Conservation (phyloP, 1,140 invertebrate species). For the Sitophilus oryzae region DNA sequence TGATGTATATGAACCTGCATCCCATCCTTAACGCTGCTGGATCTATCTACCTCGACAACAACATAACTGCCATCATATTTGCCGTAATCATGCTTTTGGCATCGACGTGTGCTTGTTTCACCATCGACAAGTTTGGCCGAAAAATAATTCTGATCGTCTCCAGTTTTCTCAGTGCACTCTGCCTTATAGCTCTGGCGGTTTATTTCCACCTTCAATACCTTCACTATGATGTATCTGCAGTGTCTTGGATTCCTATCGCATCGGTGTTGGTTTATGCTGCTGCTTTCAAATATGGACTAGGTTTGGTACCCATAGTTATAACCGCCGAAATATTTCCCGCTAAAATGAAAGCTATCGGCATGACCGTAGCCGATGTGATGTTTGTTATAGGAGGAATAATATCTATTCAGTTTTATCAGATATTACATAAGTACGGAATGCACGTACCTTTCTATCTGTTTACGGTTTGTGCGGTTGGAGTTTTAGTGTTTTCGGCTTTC, state of each 20-base stretch:
- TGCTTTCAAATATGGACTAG: constrained; percentile 32
- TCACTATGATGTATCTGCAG: constrained; percentile 15
- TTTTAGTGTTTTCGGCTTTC: constrained; percentile 54
- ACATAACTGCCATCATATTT: constrained; percentile 34
- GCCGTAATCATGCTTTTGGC: constrained; percentile 32
- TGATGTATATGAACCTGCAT: constrained; percentile 33
- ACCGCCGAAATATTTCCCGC: constrained; percentile 54
- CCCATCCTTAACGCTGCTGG: constrained; percentile 31
- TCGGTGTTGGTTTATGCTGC: constrained; percentile 32
- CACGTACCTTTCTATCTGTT: constrained; percentile 63
- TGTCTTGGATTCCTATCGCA: constrained; percentile 32
- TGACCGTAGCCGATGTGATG: constrained; percentile 37
- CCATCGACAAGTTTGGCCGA: constrained; percentile 35
- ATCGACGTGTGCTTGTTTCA: constrained; percentile 23
- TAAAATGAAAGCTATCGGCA: constrained; percentile 49
- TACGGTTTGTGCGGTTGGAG: constrained; percentile 52
- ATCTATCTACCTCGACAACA: constrained; percentile 24
- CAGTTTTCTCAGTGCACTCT: constrained; percentile 27
- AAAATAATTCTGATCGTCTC: constrained; percentile 33
- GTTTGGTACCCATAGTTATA: constrained; percentile 63
- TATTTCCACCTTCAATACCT: constrained; percentile 36
- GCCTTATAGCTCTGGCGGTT: constrained; percentile 28
- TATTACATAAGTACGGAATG: constrained; percentile 50
- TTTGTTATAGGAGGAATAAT: constrained; percentile 51
- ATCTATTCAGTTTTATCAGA: constrained; percentile 59